Evolutionary conservation across 2,797 vertebrate genomes (phyloP), one percentile per base, ranked within the genome.

Genomic region (Pelodytes ibericus): DNA sequence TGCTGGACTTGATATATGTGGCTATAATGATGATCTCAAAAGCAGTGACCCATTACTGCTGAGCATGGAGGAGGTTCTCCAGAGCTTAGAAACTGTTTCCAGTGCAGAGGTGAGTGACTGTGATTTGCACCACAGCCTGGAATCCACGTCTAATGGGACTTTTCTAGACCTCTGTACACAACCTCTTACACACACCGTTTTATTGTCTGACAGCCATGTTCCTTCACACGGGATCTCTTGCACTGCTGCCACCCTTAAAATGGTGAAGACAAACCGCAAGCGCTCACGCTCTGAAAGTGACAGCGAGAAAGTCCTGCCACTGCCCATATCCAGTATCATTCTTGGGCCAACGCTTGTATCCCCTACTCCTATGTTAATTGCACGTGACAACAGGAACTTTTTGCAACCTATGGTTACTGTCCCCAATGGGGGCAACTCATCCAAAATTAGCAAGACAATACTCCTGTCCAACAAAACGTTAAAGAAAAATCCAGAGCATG

Each of bases 251-350:
- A 94, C 89, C 51, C 94, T 89, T 51, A 93, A 87, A 84, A 92
- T 93, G 51, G 90, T 92, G 15, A 96, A 95, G 61, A 89, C 94
- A 80, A 96, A 94, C 83, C 94, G 96, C 74, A 99, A 99, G 77
- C 94, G 97, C 36, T 99, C 98, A 30, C 94, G 95, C 78, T 99
- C 98, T 0, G 98, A 99, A 85, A 98, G 97, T 0, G 98, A 99
- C 93, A 98, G 98, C 0, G 96, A 99, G 84, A 99, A 97, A 85
- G 91, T 99, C 82, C 94, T 95, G 82, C 96, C 96, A 71, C 90
- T 99, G 25, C 95, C 96, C 31, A 97, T 99, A 84, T 94, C 96
- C 88, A 97, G 93, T 86, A 95, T 99, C 80, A 88, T 99, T 61
- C 90, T 89, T 13, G 94, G 91, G 74, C 92, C 95, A 0, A 88